Evolutionary conservation across 2,797 vertebrate species (phyloP), one percentile per base, ranked within the genome.

Genomic region (Platalea minor): DNA sequence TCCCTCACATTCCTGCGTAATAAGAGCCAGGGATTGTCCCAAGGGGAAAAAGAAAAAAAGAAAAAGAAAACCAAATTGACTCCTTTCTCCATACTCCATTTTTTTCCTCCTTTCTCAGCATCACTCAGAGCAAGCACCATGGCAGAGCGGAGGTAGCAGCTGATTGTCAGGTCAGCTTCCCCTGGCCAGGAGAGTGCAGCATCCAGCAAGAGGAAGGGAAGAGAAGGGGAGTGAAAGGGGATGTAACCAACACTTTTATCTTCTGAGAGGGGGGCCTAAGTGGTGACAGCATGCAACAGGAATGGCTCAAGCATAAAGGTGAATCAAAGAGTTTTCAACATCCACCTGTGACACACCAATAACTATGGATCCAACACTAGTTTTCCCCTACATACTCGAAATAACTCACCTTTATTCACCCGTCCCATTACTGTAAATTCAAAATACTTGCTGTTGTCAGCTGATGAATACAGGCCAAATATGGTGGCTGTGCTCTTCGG

Each of bases 391-490:
- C 12, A 20, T 14, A n/a, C 28, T 46, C 13, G 28, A 69, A 82
- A 46, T 11, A 76, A 76, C 98, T 97, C 97, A 99, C 99, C 99
- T 99, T 98, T 99, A 96, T 99, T 99, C 96, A 99, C 98, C 89
- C 99, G 98, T 80, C 99, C 99, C 98, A 99, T 98, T 75, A 99
- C 98, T 0, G 98, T 98, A 96, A 99, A 99, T 97, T 99, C 99
- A 97, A 99, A 99, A 97, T 99, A 99, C 92, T 99, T 99, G 98
- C 98, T 99, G 98, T 98, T 99, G 98, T 99, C 99, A 84, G 97
- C 94, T 15, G 99, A 98, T 28, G 99, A 99, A 97, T 99, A 99
- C 60, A 99, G 98, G 80, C 98, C 98, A 59, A 99, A 99, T 85
- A 98, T 37, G 31, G 97, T 97, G 72, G 97, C 96, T 59, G 98